Evolutionary conservation across 2,113 vertebrate genomes (phyloP).

Genomic region (Syngnathus floridae): DNA sequence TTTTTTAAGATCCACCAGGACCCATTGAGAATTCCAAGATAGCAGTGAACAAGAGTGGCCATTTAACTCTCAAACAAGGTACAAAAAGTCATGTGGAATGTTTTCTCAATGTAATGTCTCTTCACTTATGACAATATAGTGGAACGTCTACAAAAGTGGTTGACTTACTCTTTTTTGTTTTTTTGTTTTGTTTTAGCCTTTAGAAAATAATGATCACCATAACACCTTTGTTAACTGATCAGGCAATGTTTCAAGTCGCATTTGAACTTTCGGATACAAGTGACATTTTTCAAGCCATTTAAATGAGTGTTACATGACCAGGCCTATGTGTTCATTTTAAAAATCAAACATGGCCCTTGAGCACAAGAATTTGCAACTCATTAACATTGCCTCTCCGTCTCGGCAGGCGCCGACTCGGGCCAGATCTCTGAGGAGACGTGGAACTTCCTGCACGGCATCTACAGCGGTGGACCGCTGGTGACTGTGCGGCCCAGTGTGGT

Average conservation of each 20-base stretch:
- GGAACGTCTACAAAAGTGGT: neutral
- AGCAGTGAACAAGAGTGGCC: constrained; percentile 84
- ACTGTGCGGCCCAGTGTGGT: constrained; percentile 80
- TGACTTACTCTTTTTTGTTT: neutral
- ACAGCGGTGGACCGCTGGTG: constrained; percentile 90
- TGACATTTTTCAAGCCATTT: too few relatives aligned
- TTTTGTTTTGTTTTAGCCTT: too few relatives aligned
- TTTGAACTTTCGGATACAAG: too few relatives aligned
- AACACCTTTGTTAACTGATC: too few relatives aligned
- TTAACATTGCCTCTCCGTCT: neutral
- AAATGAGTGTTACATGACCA: too few relatives aligned
- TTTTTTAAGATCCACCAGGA: constrained; percentile 82
- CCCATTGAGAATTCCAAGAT: constrained; percentile 95
- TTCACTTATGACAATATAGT: neutral
- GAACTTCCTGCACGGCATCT: constrained; percentile 93
- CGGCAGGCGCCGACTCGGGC: constrained; percentile 90
- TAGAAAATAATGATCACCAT: too few relatives aligned
- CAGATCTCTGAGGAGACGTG: constrained; percentile 98
- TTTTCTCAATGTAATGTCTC: neutral
- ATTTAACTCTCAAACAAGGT: constrained; percentile 88
- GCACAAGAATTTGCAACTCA: neutral
- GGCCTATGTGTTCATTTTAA: neutral
- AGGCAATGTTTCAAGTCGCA: too few relatives aligned
- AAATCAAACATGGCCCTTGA: neutral
- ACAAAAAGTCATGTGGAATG: constrained; percentile 13